These are phyloP conservation scores for Alethe diademata DNA, from an alignment of 2,113 vertebrate species.

Conservation along the genomic window DNA sequence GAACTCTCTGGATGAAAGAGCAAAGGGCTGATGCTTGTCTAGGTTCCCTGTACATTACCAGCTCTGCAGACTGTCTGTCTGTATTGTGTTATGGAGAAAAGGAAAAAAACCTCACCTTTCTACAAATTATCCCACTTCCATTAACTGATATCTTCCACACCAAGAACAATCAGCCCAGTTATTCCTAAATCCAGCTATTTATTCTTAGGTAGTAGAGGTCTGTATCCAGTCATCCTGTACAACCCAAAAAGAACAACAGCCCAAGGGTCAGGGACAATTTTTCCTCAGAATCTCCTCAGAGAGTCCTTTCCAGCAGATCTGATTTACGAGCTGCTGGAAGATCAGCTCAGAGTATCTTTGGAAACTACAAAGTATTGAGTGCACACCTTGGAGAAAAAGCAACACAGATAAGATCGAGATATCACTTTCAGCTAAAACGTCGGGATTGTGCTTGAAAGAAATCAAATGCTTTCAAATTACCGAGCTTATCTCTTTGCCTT, in stretches of 20 bases:
- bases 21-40: neutral
- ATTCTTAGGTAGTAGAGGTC: neutral
- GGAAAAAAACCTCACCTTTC: neutral
- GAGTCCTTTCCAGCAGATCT: neutral
- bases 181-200: neutral
- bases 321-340: constrained; percentile 10
- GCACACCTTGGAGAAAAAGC: constrained; percentile 22
- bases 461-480: constrained; percentile 22
- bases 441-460: constrained; percentile 34
- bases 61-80: neutral
- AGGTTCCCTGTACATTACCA: neutral
- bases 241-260: neutral
- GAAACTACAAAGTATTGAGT: neutral
- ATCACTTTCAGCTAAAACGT: neutral
- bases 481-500: constrained; percentile 44
- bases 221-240: neutral
- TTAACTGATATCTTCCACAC: neutral
- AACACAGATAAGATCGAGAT: constrained; percentile 1
- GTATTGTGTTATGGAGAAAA: neutral
- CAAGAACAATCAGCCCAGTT: neutral
- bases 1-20: neutral
- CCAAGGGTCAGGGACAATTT: neutral
- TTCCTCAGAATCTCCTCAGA: neutral
- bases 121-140: neutral
- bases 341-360: neutral